Percentiles rank a stretch among this genome's conserved stretches.
These are phyloP conservation scores for Drosophila ustulata DNA, from an alignment of 2,888 invertebrate species.

Conservation along the genomic window DNA sequence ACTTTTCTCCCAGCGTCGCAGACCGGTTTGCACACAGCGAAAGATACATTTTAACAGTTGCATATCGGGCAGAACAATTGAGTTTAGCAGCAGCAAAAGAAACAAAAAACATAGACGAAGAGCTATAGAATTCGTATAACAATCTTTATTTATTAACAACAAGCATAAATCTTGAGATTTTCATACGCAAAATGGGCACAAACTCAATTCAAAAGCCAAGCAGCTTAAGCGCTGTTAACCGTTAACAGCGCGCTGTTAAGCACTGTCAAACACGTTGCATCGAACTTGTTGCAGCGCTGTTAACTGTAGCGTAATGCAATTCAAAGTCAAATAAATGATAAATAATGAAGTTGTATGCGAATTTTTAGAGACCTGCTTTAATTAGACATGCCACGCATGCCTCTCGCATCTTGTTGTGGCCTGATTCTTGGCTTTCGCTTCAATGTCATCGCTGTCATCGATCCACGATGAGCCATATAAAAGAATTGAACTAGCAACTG, in stretches of 20 bases:
- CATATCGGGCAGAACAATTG: constrained; percentile 3
- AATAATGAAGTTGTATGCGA: constrained; percentile 31
- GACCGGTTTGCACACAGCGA: constrained; percentile 64
- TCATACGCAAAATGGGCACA: constrained; percentile 1
- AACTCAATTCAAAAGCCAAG: neutral
- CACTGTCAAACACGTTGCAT: constrained; percentile 46
- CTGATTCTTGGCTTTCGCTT: constrained; percentile 73
- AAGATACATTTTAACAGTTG: constrained; percentile 24
- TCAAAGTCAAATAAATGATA: constrained; percentile 15
- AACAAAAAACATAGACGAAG: neutral
- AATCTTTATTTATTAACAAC: constrained; percentile 13
- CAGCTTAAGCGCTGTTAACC: constrained; percentile 15
- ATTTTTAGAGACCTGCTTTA: constrained; percentile 24
- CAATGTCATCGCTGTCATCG: constrained; percentile 77
- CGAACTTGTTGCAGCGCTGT: constrained; percentile 24
- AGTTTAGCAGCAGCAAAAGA: neutral
- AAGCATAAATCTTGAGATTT: constrained; percentile 18
- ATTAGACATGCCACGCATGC: constrained; percentile 41
- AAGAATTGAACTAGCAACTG: constrained; percentile 49
- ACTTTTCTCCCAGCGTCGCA: constrained; percentile 29
- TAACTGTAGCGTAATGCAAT: neutral
- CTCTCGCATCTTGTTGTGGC: constrained; percentile 59
- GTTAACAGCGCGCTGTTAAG: constrained; percentile 24
- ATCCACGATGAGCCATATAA: constrained; percentile 54
- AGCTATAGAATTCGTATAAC: neutral